These are phyloP conservation scores for Nycticorax nycticorax DNA, from an alignment of 2,113 vertebrate species.

Conservation along the genomic window DNA sequence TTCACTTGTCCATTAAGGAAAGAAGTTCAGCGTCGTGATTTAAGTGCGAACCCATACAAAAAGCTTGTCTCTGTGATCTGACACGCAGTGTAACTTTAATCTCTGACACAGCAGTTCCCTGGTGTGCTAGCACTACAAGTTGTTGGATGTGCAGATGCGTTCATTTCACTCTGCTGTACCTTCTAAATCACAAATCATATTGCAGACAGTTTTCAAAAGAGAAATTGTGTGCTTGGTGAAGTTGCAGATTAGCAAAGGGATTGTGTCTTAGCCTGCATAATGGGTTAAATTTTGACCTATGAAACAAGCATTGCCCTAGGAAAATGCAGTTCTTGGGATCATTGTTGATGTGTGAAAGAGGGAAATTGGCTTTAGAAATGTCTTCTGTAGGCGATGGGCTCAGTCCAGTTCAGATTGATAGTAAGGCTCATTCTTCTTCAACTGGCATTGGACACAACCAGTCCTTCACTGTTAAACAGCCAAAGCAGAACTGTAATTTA, in stretches of 20 bases:
- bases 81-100: rapidly evolving
- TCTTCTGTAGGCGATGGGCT: neutral
- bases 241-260: neutral
- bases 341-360: neutral
- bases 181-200: neutral
- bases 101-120: neutral
- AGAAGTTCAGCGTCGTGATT: neutral
- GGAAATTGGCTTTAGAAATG: neutral
- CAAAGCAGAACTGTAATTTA: neutral
- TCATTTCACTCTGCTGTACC: neutral
- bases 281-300: neutral
- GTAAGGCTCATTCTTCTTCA: neutral
- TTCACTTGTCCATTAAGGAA: neutral
- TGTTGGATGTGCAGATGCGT: neutral
- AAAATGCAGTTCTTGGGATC: neutral
- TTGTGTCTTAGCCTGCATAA: neutral
- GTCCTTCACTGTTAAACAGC: neutral
- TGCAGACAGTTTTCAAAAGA: neutral
- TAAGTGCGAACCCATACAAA: neutral
- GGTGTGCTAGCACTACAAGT: neutral
- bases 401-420: neutral
- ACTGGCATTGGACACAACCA: neutral
- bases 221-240: neutral
- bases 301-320: neutral
- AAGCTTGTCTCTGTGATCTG: neutral